Conservation (phyloP, 2,888 invertebrate species). For the Julus scanicus region DNA sequence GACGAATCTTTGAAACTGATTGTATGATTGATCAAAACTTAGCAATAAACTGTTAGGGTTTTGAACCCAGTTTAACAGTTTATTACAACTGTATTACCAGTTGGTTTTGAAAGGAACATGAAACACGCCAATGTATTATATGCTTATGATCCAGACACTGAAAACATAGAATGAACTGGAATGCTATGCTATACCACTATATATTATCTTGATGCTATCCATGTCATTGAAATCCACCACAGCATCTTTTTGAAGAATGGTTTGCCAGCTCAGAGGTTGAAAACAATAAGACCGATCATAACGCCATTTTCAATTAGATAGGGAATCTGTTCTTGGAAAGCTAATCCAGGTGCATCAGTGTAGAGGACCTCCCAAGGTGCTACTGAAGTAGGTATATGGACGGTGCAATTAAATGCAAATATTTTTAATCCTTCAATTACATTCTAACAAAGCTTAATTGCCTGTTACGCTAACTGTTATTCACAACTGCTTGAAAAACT, state of each 20-base stretch:
- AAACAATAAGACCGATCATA: neutral
- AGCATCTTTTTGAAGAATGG: neutral
- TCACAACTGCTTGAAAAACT: neutral
- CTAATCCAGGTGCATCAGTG: neutral
- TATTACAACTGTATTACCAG: too few relatives aligned
- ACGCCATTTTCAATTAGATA: neutral
- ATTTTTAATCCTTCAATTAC: slow-evolving; percentile 16
- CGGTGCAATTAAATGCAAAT: slow-evolving; percentile 24
- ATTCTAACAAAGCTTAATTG: slow-evolving; percentile 39
- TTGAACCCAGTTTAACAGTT: too few relatives aligned
- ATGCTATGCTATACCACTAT: neutral
- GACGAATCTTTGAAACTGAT: too few relatives aligned
- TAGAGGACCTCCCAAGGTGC: slow-evolving; percentile 11
- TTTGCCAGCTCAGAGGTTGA: neutral
- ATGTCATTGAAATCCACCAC: neutral
- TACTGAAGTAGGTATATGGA: slow-evolving; percentile 23
- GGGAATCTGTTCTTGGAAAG: neutral
- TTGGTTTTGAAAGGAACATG: too few relatives aligned
- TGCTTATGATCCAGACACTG: too few relatives aligned
- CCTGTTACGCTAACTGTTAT: slow-evolving; percentile 2
- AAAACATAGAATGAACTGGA: too few relatives aligned
- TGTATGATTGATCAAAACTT: too few relatives aligned
- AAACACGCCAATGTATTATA: too few relatives aligned
- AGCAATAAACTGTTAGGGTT: too few relatives aligned
- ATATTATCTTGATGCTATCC: neutral